Evolutionary conservation across 2,113 vertebrate genomes (phyloP).

Genomic region (Ivindomyrus marchei): DNA sequence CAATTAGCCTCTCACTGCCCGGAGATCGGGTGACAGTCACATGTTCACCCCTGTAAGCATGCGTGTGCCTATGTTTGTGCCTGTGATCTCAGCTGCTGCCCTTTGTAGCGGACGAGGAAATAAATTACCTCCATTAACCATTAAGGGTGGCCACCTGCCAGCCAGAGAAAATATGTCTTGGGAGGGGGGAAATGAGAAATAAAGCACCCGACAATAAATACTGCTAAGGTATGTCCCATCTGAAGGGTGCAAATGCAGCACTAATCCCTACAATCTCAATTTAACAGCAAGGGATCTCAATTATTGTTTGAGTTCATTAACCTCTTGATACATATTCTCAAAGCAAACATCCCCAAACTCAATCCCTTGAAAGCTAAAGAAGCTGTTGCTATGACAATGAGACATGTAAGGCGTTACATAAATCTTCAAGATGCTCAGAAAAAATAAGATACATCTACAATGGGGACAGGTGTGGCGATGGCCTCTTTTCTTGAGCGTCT

Average conservation of each 20-base stretch:
- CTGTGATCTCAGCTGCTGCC: background rate
- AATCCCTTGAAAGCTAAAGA: background rate
- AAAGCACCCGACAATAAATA: background rate
- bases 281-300: background rate
- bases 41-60: background rate
- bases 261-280: background rate
- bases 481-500: background rate
- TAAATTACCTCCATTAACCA: background rate
- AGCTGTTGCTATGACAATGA: constrained; percentile 13
- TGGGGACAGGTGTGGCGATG: background rate
- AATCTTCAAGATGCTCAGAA: background rate
- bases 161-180: background rate
- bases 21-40: background rate
- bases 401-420: background rate
- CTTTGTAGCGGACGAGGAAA: background rate
- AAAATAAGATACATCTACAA: background rate
- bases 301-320: background rate
- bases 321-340: background rate
- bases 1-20: constrained; percentile 4
- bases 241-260: background rate
- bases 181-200: background rate
- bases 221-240: background rate
- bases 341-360: background rate
- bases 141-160: background rate
- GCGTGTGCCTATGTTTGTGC: background rate